Evolutionary conservation across 2,888 invertebrate species (phyloP), one percentile per base, ranked within the genome.

Genomic region (Ophioninae sp.): DNA sequence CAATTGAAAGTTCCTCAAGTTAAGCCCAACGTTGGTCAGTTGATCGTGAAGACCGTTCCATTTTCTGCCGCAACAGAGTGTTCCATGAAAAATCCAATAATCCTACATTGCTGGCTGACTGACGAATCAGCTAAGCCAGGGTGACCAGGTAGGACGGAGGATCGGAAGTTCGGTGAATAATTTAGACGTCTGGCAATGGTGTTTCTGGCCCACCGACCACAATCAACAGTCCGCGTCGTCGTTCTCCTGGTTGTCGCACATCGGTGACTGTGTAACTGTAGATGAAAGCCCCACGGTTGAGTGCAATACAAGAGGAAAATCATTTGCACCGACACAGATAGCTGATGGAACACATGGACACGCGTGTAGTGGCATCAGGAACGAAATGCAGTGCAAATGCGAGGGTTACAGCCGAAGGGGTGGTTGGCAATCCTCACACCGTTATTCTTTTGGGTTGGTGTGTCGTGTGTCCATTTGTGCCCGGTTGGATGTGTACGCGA

Each of bases 81-180:
- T 58, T 41, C 78, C 65, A 79, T 63, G 67, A 76, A 75, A 84
- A 72, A 58, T 64, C 75, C 67, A 71, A 74, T 69, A 65, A 69
- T 69, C 71, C 65, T 30, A 41, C 37, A 51, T 41, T 58, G 23
- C 41, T 22, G 44, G 37, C 63, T 68, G 67, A 22, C 61, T 79
- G 61, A 79, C 74, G 74, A n/a, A 61, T 44, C 61, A 61, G 67
- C 44, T 67, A 56, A 78, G 78, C 81, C 39, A 68, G 37, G 61
- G 51, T 30, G 61, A 61, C 71, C 78, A 79, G 79, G 59, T 75
- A 61, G 39, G 63, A 17, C 41, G 44, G 65, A 77, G 80, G 68
- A 73, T 77, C 71, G 71, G 85, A 79, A 84, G 79, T 85, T 84
- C 61, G 23, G 67, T 84, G 84, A 85, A 85, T 85, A 84, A 85